phyloP scores from a whole-genome alignment of 2,113 vertebrate genomes.

The Ondatra zibethicus region DNA sequence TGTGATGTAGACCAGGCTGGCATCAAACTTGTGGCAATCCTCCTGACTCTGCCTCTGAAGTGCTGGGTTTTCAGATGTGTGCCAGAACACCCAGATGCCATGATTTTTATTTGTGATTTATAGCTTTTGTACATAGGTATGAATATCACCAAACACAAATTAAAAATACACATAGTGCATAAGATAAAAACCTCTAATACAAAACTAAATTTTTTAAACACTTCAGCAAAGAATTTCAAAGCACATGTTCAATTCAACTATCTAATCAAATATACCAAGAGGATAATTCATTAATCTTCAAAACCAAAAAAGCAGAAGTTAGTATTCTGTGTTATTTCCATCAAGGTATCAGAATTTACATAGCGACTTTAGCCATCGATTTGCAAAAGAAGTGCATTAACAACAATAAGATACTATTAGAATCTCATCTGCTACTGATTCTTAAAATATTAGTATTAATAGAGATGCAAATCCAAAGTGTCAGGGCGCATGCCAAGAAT shows the following conservation, averaged over 20 bases:
- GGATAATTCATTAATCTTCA: constrained; percentile 4
- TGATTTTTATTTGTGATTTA: background rate
- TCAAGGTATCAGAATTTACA: constrained; percentile 40
- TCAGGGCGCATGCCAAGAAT: constrained; percentile 62
- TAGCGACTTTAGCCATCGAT: background rate
- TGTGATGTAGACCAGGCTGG: background rate
- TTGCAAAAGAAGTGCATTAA: constrained; percentile 55
- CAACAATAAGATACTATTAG: constrained; percentile 64
- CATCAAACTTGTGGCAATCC: background rate
- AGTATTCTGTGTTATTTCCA: constrained; percentile 10
- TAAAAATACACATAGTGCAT: background rate
- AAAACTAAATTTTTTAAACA: constrained; percentile 47
- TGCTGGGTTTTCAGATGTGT: background rate
- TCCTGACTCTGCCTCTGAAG: background rate
- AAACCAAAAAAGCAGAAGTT: constrained; percentile 31
- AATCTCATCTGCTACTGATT: constrained; percentile 57
- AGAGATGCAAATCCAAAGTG: constrained; percentile 57
- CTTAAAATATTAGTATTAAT: constrained; percentile 64
- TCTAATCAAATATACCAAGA: background rate
- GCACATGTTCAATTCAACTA: background rate
- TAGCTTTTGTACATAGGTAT: background rate
- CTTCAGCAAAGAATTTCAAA: constrained; percentile 35
- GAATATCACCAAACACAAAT: constrained; percentile 10
- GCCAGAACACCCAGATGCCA: background rate
- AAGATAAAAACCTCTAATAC: constrained; percentile 23